Evolutionary conservation across 2,888 invertebrate genomes (phyloP).

Genomic region (Nyleta sp.): DNA sequence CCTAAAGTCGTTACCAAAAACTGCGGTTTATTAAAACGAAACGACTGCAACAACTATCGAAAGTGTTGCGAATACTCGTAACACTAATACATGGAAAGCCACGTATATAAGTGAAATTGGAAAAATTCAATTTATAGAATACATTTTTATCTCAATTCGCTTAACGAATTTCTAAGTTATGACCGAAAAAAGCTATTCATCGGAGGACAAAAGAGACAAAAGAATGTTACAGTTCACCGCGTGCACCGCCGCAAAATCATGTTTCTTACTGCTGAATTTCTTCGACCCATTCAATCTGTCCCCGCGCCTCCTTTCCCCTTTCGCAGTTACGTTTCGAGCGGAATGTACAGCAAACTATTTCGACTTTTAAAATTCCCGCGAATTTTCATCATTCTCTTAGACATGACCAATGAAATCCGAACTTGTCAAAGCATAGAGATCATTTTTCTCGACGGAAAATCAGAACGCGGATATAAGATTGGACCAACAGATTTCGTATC

Average conservation of each 20-base stretch:
- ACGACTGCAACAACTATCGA: neutral
- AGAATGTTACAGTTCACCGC: conserved; percentile 29
- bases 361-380: conserved; percentile 16
- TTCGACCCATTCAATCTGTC: conserved; percentile 12
- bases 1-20: too few relatives aligned
- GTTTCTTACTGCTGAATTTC: conserved; percentile 36
- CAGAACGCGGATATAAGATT: too few relatives aligned
- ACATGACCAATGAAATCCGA: conserved; percentile 30
- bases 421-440: conserved; percentile 25
- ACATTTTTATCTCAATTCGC: conserved; percentile 25
- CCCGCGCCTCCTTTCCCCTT: neutral
- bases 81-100: neutral
- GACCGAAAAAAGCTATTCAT: conserved; percentile 24
- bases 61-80: neutral
- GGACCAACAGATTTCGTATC: conserved; percentile 11
- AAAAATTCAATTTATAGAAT: conserved; percentile 37
- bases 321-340: neutral
- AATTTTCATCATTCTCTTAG: conserved; percentile 31
- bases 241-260: conserved; percentile 18
- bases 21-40: neutral
- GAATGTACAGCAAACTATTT: conserved; percentile 19
- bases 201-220: conserved; percentile 33
- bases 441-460: conserved; percentile 3
- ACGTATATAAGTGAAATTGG: conserved; percentile 7
- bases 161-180: conserved; percentile 40